Evolutionary conservation across 1,140 invertebrate genomes (phyloP).

Genomic region (Globodera rostochiensis): DNA sequence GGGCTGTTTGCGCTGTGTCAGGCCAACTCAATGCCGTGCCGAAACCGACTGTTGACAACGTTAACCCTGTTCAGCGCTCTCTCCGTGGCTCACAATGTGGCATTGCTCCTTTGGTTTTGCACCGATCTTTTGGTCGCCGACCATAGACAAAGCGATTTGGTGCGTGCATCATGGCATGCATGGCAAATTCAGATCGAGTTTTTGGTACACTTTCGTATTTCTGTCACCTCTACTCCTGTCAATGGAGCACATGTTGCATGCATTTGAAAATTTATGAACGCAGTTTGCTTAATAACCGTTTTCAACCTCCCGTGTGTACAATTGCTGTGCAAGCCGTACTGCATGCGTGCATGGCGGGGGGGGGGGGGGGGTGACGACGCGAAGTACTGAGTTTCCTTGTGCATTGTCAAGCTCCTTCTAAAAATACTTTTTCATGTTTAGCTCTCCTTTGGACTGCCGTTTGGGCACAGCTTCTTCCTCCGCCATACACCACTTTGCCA

Average conservation of each 20-base stretch:
- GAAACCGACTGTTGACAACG: conserved; percentile 31
- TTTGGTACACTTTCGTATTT: no score
- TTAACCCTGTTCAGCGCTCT: conserved; percentile 31
- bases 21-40: conserved; percentile 8
- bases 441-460: conserved; percentile 46
- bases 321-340: no score
- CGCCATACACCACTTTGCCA: conserved; percentile 46
- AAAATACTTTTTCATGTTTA: neutral
- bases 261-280: no score
- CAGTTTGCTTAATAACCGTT: no score
- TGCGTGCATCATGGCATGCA: neutral
- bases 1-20: conserved; percentile 44
- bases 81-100: conserved; percentile 40
- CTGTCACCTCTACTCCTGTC: no score
- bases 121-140: neutral
- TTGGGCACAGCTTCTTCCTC: conserved; percentile 51
- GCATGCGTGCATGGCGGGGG: no score
- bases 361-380: no score
- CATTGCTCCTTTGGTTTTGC: conserved; percentile 40
- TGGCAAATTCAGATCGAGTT: no score
- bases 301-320: neutral
- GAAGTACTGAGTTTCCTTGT: no score
- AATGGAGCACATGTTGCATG: no score
- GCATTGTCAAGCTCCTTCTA: no score
- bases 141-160: conserved; percentile 8